Evolutionary conservation across 2,888 invertebrate species (phyloP).

Genomic region (Gymnoscelis rufifasciata): DNA sequence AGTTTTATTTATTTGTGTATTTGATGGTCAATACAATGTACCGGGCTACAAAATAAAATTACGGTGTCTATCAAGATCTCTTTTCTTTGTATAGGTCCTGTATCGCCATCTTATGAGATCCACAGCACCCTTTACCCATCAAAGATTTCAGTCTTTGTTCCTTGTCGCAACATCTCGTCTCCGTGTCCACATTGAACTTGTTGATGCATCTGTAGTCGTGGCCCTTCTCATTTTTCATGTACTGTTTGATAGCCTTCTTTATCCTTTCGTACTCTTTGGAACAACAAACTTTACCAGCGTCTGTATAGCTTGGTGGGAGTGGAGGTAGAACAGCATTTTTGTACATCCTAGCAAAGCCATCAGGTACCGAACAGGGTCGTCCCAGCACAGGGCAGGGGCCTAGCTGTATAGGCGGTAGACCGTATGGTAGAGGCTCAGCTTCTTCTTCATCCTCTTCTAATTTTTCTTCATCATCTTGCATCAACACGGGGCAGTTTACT

Average conservation of each 20-base stretch:
- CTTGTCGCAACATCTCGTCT: constrained; percentile 67
- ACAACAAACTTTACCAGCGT: constrained; percentile 70
- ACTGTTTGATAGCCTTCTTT: constrained; percentile 64
- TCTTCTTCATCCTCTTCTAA: constrained; percentile 62
- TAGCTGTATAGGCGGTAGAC: constrained; percentile 63
- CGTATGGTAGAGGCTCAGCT: constrained; percentile 61
- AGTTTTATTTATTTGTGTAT: constrained; percentile 35
- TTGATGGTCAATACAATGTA: constrained; percentile 26
- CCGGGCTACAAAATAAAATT: constrained; percentile 75
- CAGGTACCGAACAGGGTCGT: constrained; percentile 63
- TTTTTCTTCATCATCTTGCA: constrained; percentile 53
- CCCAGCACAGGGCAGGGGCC: constrained; percentile 72
- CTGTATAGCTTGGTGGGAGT: constrained; percentile 58
- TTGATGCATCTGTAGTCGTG: constrained; percentile 64
- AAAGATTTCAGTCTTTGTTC: constrained; percentile 55
- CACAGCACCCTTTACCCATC: constrained; percentile 63
- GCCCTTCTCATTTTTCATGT: constrained; percentile 59
- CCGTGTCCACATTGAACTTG: constrained; percentile 62
- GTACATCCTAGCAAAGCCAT: constrained; percentile 71
- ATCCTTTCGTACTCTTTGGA: constrained; percentile 70
- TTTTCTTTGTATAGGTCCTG: constrained; percentile 57
- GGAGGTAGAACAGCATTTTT: constrained; percentile 52
- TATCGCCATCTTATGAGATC: constrained; percentile 61
- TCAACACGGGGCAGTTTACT: constrained; percentile 55
- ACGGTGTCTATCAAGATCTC: constrained; percentile 39